phyloP scores from a whole-genome alignment of 2,797 vertebrate species.

The Siniperca obscura region DNA sequence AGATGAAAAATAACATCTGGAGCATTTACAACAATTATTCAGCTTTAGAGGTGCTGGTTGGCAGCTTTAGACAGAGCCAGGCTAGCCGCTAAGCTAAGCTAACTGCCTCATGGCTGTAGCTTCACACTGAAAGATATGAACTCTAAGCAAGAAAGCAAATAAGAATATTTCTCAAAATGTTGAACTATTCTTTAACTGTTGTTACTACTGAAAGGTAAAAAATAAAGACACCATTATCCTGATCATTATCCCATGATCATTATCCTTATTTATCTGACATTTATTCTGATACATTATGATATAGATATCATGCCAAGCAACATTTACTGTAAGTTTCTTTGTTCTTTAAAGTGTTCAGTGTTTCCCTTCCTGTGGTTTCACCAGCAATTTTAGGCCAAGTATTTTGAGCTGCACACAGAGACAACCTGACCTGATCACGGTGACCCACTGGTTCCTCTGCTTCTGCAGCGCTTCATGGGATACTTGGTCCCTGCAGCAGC shows the following conservation, averaged over 20 bases:
- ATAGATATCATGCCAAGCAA: background rate
- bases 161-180: background rate
- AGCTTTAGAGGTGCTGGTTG: background rate
- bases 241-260: too few relatives aligned
- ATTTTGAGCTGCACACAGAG: slow-evolving; percentile 76
- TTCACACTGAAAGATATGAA: background rate
- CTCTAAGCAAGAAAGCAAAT: background rate
- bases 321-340: slow-evolving; percentile 22
- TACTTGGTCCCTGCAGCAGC: slow-evolving; percentile 87
- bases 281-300: background rate
- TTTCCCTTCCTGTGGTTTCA: slow-evolving; percentile 41
- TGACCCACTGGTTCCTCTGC: slow-evolving; percentile 79
- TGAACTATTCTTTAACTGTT: background rate
- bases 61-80: background rate
- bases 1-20: background rate
- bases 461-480: slow-evolving; percentile 72
- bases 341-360: slow-evolving; percentile 36
- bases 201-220: background rate
- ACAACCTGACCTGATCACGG: slow-evolving; percentile 75
- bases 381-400: slow-evolving; percentile 70
- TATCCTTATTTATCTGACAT: background rate
- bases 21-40: background rate
- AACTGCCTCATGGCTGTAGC: background rate
- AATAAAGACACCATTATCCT: background rate
- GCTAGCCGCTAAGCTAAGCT: too few relatives aligned